Percentiles rank a stretch among this genome's conserved stretches.
Evolutionary conservation across 92 coral and sea anemone genomes (phyloP).

Genomic region (Pocillopora grandis): DNA sequence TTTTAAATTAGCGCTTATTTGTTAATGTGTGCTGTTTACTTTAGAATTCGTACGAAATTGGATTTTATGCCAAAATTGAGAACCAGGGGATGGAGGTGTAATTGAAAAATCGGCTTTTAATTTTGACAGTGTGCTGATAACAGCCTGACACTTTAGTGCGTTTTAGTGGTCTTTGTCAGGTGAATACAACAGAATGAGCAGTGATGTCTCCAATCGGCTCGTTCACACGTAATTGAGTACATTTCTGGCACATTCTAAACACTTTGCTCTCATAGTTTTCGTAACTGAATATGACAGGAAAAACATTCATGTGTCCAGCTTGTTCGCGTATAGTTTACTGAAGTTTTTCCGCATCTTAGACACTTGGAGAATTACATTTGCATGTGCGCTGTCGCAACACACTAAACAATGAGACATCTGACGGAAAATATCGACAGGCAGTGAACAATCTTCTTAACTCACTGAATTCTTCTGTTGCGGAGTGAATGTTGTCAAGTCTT

Average conservation of each 20-base stretch:
- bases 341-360: background rate
- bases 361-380: background rate
- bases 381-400: background rate
- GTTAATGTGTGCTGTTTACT: conserved; percentile 26
- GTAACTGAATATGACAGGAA: background rate
- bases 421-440: background rate
- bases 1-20: conserved; percentile 15
- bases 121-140: background rate
- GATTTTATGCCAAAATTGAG: conserved; percentile 4
- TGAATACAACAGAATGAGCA: background rate
- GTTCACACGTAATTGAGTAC: background rate
- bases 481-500: background rate
- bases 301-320: background rate
- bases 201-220: background rate
- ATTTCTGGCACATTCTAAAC: background rate
- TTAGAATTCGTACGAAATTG: conserved; percentile 1
- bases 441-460: background rate
- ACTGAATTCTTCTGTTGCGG: conserved; percentile 15
- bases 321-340: background rate
- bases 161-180: background rate
- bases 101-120: background rate
- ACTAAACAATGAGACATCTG: background rate
- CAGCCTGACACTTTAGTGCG: background rate
- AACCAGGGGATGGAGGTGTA: background rate
- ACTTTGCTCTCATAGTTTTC: background rate